Evolutionary conservation across 2,888 invertebrate genomes (phyloP), one percentile per base, ranked within the genome.

Genomic region (Coremacera marginata): DNA sequence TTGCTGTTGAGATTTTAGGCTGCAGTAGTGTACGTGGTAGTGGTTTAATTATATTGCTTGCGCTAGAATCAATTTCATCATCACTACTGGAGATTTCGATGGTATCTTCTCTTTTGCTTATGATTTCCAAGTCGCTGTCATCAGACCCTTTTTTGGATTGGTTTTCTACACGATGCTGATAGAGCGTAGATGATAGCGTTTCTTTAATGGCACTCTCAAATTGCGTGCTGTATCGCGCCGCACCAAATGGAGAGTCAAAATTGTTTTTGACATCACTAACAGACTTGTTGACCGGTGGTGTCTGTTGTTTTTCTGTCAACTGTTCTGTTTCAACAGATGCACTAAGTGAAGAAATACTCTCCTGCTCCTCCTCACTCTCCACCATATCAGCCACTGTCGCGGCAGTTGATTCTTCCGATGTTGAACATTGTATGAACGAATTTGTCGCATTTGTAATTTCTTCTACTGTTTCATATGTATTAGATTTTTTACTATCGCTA

Each of bases 1-100:
- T 8, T 5, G 78, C 67, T 0, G 80, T 51, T 14, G 78, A 76
- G 25, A 86, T 86, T 55, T 86, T 88, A 2, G 87, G 86, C 77
- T 88, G 88, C 3, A 83, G 49, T 65, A 81, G 3, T 79, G 63
- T n/a, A n/a, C n/a, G 44, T 25, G 7, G 11, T 25, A 25, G 83
- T 65, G 5, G 49, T 7, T 68, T 19, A 5, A 49, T 27, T 44
- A 31, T 49, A 16, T 7, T 5, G 71, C 34, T n/a, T 11, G 11
- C 22, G 22, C 52, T 31, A n/a, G 52, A 16, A 22, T 75, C 76
- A 16, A 77, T 76, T 25, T 79, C 75, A 63, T 81, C 80, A 0
- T 84, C 83, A 8, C 82, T 82, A 70, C 86, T 85, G 16, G 76
- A 83, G 57, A 85, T 83, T 74, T 88, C 87, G 57, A 87, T 87